phyloP scores from a whole-genome alignment of 2,797 vertebrate genomes.

The Callimico goeldii region DNA sequence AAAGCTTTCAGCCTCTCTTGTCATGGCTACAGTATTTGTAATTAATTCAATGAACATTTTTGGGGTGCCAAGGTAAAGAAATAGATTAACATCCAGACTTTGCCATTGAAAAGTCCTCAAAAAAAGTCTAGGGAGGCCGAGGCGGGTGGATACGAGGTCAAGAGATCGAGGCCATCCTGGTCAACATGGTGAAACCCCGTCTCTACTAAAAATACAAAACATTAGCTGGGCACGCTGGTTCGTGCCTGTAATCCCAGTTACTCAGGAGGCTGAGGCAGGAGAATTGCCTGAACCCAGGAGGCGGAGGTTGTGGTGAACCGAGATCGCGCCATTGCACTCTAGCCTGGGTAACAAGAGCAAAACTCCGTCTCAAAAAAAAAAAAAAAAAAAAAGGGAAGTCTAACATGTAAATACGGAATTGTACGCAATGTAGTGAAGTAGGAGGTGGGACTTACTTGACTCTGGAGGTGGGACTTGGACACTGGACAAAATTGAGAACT shows the following conservation, averaged over 20 bases:
- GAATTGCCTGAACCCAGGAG: too few species aligned
- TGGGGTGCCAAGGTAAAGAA: background rate
- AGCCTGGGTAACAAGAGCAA: too few species aligned
- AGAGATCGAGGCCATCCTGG: too few species aligned
- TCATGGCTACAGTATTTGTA: background rate
- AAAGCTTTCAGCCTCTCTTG: background rate
- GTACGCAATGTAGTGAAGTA: background rate
- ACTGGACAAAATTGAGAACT: background rate
- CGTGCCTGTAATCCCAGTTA: too few species aligned
- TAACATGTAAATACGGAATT: background rate
- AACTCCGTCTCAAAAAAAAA: too few species aligned
- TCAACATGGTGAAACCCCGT: too few species aligned
- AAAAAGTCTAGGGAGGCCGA: background rate
- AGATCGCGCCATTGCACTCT: too few species aligned
- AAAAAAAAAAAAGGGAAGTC: background rate
- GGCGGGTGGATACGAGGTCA: too few species aligned
- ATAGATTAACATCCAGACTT: background rate
- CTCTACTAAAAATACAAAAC: too few species aligned
- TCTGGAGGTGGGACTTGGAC: background rate
- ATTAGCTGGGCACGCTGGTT: too few species aligned
- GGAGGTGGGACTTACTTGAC: background rate
- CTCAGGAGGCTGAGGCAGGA: too few species aligned
- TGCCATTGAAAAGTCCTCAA: background rate
- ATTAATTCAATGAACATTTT: constrained; percentile 9
- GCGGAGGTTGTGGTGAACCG: too few species aligned